A percentile compares a stretch with the other conserved stretches of the same genome.
phyloP scores from a whole-genome alignment of 1,140 invertebrate genomes.

The Atta texana region DNA sequence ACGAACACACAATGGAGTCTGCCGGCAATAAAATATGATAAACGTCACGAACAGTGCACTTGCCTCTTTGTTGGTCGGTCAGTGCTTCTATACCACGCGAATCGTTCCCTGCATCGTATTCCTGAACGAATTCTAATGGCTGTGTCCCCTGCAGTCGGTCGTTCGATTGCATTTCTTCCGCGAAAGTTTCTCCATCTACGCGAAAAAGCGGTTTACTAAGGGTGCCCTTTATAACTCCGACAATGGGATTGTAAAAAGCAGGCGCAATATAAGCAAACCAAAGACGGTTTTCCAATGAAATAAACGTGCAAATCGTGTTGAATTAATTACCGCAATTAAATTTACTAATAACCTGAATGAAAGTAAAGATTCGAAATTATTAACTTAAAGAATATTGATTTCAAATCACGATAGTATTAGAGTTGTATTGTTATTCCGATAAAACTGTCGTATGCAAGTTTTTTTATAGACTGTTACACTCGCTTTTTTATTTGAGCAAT shows the following conservation, averaged over 20 bases:
- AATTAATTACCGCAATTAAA: constrained; percentile 35
- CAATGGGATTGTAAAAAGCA: constrained; percentile 43
- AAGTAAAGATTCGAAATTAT: constrained; percentile 3
- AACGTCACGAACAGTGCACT: constrained; percentile 79
- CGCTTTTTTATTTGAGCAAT: background rate
- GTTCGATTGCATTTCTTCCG: constrained; percentile 71
- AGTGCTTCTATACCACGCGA: constrained; percentile 46
- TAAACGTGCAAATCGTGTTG: background rate
- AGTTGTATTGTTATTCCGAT: background rate
- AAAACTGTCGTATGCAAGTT: background rate
- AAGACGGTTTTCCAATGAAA: background rate
- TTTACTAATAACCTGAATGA: background rate
- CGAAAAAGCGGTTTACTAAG: constrained; percentile 39
- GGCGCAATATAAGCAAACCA: background rate
- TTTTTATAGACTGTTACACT: background rate
- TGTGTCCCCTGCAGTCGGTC: constrained; percentile 61
- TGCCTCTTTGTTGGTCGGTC: constrained; percentile 76
- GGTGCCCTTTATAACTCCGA: constrained; percentile 30
- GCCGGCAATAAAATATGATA: constrained; percentile 81
- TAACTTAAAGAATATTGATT: constrained; percentile 15
- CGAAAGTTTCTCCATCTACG: constrained; percentile 65
- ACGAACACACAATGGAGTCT: constrained; percentile 77
- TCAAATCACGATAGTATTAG: constrained; percentile 27
- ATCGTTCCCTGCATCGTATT: constrained; percentile 50
- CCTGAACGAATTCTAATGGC: constrained; percentile 61